These are phyloP conservation scores for Bradypodion pumilum DNA, from an alignment of 2,797 vertebrate species.

Conservation along the genomic window DNA sequence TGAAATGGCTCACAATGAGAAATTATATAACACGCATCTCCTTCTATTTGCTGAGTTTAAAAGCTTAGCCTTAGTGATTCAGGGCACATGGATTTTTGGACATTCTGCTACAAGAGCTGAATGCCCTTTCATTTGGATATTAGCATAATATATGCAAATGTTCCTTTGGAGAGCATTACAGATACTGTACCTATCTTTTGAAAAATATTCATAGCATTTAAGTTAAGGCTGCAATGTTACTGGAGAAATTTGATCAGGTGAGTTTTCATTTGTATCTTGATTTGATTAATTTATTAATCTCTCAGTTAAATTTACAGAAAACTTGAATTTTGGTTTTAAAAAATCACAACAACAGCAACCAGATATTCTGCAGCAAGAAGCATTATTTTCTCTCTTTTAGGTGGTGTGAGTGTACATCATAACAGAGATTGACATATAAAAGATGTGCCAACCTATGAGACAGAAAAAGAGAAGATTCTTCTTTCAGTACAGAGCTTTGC, in stretches of 20 bases:
- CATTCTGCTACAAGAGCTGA: constrained; percentile 21
- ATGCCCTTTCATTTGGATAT: constrained; percentile 11
- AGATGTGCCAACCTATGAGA: not conserved
- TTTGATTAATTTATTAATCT: not conserved
- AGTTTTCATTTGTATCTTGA: not conserved
- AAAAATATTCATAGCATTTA: not conserved
- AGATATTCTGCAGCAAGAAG: not conserved
- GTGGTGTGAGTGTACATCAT: not conserved
- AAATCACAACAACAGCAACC: no score
- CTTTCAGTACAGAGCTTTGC: not conserved
- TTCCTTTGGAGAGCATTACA: not conserved
- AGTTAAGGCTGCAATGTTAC: not conserved
- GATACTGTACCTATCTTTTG: not conserved
- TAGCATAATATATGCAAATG: constrained; percentile 10
- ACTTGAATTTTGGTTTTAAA: not conserved
- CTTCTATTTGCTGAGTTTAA: not conserved
- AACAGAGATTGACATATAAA: no score
- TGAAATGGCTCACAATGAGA: constrained; percentile 35
- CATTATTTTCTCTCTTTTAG: not conserved
- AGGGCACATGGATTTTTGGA: not conserved
- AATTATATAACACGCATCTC: not conserved
- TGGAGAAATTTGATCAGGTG: not conserved
- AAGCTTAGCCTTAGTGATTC: not conserved
- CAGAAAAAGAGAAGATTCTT: not conserved
- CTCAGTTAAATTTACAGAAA: not conserved